Evolutionary conservation across 2,797 vertebrate species (phyloP), one percentile per base, ranked within the genome.

Genomic region (Sebastes jordani): DNA sequence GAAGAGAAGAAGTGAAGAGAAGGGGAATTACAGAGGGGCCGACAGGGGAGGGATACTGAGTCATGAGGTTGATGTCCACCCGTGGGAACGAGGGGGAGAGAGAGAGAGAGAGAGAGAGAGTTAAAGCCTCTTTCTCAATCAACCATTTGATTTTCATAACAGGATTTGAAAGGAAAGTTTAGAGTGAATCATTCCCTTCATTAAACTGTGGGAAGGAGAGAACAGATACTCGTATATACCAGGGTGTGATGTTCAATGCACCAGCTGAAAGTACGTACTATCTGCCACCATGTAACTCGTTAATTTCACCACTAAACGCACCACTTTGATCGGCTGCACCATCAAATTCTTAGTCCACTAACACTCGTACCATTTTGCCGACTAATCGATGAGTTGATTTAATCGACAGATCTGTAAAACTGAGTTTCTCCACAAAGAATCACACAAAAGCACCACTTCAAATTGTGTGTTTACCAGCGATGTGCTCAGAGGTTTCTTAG

Each of bases 31-130:
- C 74, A 75, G 78, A 81, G 83, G 72, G 81, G 84, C 75, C 82
- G 63, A 30, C 63, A 34, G 67, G 78, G 78, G 78, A 83, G 86
- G 82, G 67, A 46, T 25, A n/a, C 1, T 46, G 81, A 89, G 83
- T 90, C 86, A 88, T 76, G 88, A 84, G 80, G 76, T 52, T 18
- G 68, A 81, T 42, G 83, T 89, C 75, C 60, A 72, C 76, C 80
- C 81, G 74, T 90, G 90, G 85, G 88, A 91, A 90, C 22, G 11
- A 82, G 20, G 49, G 46, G 73, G 27, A 27, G 27, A 27, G 27
- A 27, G 27, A 27, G 4, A 30, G 46, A 76, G 38, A 32, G 49
- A 76, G 71, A 36, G 32, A 22, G 1, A 32, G 14, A 25, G 22
- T 54, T 20, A 68, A 81, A 67, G 60, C 22, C 46, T 84, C 58